phyloP scores from a whole-genome alignment of 2,888 invertebrate genomes.

The Pomacea canaliculata region DNA sequence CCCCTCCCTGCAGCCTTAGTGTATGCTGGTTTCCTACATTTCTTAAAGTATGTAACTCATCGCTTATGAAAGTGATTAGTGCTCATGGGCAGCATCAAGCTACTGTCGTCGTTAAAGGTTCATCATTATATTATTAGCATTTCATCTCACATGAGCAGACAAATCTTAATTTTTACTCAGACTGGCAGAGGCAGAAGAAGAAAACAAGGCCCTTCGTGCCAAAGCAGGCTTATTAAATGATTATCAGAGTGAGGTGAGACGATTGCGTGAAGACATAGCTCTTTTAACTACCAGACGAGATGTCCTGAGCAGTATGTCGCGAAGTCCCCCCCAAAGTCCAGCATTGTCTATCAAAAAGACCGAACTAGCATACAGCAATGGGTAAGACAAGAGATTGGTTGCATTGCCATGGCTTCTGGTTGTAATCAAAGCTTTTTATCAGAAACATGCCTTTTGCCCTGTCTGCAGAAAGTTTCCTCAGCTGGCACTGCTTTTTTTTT shows the following conservation, averaged over 20 bases:
- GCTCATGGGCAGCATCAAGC: no score
- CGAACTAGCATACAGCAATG: constrained; percentile 7
- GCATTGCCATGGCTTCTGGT: neutral
- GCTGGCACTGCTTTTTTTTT: neutral
- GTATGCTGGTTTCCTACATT: no score
- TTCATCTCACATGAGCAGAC: no score
- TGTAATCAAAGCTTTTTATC: neutral
- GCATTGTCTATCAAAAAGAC: constrained; percentile 21
- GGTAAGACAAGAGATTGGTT: constrained; percentile 12
- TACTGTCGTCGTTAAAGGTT: no score
- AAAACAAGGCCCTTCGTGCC: constrained; percentile 55
- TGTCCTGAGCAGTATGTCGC: constrained; percentile 35
- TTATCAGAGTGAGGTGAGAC: constrained; percentile 66
- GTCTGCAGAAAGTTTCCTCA: neutral
- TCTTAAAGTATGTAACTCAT: no score
- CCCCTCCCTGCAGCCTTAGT: no score
- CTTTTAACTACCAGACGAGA: constrained; percentile 60
- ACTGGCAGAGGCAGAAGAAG: constrained; percentile 62
- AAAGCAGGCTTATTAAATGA: constrained; percentile 62
- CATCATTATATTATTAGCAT: no score
- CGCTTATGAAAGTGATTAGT: no score
- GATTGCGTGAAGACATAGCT: constrained; percentile 65
- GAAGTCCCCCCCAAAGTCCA: neutral
- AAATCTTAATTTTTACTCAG: constrained; percentile 41
- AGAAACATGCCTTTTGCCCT: neutral